Evolutionary conservation across 1,140 invertebrate genomes (phyloP), one percentile per base, ranked within the genome.

Genomic region (Xylocopa sonorina): DNA sequence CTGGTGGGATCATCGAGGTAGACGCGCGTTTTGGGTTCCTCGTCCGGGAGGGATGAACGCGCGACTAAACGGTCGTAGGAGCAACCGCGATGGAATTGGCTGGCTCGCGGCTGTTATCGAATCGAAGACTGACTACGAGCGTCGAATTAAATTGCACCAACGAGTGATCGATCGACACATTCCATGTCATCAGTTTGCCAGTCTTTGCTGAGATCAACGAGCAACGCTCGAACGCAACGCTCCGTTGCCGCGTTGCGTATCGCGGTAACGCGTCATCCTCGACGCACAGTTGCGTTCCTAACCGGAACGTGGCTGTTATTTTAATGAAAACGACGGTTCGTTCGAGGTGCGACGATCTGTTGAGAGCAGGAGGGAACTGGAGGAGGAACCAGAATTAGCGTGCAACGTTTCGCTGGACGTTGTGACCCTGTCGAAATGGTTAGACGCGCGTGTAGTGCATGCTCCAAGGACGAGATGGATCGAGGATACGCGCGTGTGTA

Each of bases 121-220:
- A 50, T 64, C 29, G 81, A 83, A 84, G 69, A 83, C 63, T 66
- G 69, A 83, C 51, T 29, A 43, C 55, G 46, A 50, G 63, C n/a
- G 14, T 55, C 58, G 67, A 55, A n/a, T n/a, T 29, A 58, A 72
- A 73, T 12, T 32, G 64, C 57, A 82, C 58, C 80, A 63, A 73
- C 62, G 29, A 60, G 60, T 38, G 53, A 73, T 46, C 68, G 48
- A 67, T 32, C 5, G 51, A 7, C 46, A 78, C 75, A 71, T 78
- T 78, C 75, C 75, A 60, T n/a, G 71, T n/a, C 66, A 27, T 18
- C 41, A 60, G 24, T 69, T 24, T 10, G 9, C 38, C 41, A 58
- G 64, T 32, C 51, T 46, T 32, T 16, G 51, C 4, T 48, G 41
- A n/a, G 12, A 66, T 63, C 34, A 24, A n/a, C 12, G 46, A 57